Conservation (phyloP, 2,113 vertebrate species). For the Microcebus murinus region DNA sequence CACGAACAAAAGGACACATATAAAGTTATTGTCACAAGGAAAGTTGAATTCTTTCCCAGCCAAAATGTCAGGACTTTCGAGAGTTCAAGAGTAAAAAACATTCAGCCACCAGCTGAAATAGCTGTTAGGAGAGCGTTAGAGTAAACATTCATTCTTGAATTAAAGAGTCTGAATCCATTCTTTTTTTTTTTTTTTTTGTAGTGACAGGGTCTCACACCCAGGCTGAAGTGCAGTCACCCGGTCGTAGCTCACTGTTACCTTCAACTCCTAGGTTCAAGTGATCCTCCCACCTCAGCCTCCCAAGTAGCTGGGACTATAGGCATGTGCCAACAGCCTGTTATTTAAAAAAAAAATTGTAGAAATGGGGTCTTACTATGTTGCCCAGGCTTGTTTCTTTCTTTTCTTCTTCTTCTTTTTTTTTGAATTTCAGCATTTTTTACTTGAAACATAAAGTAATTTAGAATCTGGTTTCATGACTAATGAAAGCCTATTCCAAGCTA, state of each 20-base stretch:
- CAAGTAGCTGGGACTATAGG: too few species aligned
- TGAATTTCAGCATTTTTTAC: neutral
- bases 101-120: too few species aligned
- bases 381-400: too few species aligned
- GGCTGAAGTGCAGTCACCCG: too few species aligned
- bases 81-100: neutral
- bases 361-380: too few species aligned
- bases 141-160: neutral
- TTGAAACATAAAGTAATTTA: neutral
- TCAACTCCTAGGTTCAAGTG: too few species aligned
- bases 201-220: too few species aligned
- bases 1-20: neutral
- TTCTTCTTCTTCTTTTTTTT: neutral
- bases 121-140: neutral
- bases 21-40: neutral
- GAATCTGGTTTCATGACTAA: conserved; percentile 75
- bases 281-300: too few species aligned
- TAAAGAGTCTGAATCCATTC: neutral
- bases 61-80: neutral
- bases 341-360: too few species aligned
- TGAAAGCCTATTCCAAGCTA: conserved; percentile 79
- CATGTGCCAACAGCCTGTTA: too few species aligned
- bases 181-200: neutral
- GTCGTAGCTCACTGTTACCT: too few species aligned
- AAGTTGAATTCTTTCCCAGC: neutral